Evolutionary conservation across 2,888 invertebrate species (phyloP).

Genomic region (Cosmopolites sordidus): DNA sequence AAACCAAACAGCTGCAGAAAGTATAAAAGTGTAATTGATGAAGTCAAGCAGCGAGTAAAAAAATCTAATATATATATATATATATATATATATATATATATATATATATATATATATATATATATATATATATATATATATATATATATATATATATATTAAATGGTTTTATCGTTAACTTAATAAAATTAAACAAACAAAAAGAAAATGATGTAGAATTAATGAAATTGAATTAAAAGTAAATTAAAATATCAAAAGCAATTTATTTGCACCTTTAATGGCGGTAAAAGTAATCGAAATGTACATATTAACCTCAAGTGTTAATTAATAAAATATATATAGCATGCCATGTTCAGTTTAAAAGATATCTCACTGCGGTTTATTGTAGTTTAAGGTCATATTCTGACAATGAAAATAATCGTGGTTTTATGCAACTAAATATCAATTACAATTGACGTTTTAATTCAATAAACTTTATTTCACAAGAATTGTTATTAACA

Average conservation of each 20-base stretch:
- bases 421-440: constrained; percentile 12
- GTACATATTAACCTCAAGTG: constrained; percentile 2
- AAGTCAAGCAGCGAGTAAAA: too few relatives aligned
- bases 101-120: too few relatives aligned
- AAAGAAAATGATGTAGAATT: too few relatives aligned
- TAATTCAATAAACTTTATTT: constrained; percentile 5
- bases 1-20: too few relatives aligned
- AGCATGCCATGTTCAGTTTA: constrained; percentile 1
- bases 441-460: not conserved
- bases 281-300: not conserved
- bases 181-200: too few relatives aligned
- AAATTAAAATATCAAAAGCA: not conserved
- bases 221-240: not conserved
- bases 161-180: too few relatives aligned
- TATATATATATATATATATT: too few relatives aligned
- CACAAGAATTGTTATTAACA: not conserved
- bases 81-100: too few relatives aligned
- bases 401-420: constrained; percentile 15
- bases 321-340: constrained; percentile 11
- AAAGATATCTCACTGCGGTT: not conserved
- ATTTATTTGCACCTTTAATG: not conserved
- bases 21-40: too few relatives aligned
- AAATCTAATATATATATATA: too few relatives aligned
- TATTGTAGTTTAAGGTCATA: constrained; percentile 11
- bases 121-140: too few relatives aligned